Base-by-base conservation (phyloP, 1,140 invertebrate species). In the Drosophila suzukii region DNA sequence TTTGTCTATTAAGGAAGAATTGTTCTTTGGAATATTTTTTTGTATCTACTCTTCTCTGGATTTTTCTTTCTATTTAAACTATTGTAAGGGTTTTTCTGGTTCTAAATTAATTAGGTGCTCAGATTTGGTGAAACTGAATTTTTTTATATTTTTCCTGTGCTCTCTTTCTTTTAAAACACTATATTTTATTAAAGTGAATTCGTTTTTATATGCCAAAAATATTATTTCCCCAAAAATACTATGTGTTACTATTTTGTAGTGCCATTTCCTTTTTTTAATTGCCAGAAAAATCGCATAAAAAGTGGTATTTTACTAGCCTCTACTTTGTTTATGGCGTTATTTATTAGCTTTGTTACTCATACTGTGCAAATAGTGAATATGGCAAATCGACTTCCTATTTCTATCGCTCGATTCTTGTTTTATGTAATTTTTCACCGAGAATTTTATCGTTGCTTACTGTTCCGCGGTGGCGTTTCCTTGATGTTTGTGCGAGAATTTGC, bases 401-500 rank as follows among this genome's bases (percentile, higher is more conserved):
- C 43, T 50, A 38, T 58, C n/a, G 62, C 38, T 44, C 32, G 62
- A 68, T 30, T 68, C 34, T 38, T 57, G 44, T 58, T 72, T 72
- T 72, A 72, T 72, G 68, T 72, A 72, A 72, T 71, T 72, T 70
- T 70, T 58, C 44, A 53, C 10, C 12, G 68, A 71, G 65, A 58
- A 71, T 43, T 58, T 71, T 50, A 71, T 71, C 44, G 66, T 43
- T 71, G 66, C 70, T 71, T 72, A 72, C 68, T 71, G 65, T 72
- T 72, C 68, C 67, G 51, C 36, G 51, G 53, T 43, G 53, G 53
- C 66, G 65, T 72, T 72, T 72, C 68, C 68, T 72, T 72, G 68
- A 72, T 72, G 65, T 50, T 72, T 71, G 36, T 58, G 36, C 68
- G 68, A 72, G 68, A 72, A 72, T 71, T 50, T 72, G 68, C 68